Conservation (phyloP, 1,140 invertebrate genomes). For the Trinorchestia longiramus region DNA sequence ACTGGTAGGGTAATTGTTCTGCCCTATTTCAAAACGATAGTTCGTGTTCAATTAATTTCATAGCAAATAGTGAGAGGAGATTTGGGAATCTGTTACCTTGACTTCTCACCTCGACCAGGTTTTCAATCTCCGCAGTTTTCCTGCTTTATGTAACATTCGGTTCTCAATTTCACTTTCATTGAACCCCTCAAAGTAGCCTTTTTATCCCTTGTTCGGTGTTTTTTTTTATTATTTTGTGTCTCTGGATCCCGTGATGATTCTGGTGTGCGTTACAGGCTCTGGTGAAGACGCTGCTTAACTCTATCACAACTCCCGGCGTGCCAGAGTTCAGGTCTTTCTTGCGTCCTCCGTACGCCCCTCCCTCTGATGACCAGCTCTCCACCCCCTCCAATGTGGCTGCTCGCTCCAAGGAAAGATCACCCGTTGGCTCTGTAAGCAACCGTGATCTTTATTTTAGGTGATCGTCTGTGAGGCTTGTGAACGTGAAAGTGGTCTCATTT, state of each 20-base stretch:
- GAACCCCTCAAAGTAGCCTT: neutral
- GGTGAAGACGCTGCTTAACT: constrained; percentile 2
- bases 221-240: too few relatives aligned
- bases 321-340: neutral
- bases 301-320: neutral
- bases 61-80: too few relatives aligned
- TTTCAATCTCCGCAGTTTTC: too few relatives aligned
- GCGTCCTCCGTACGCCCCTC: neutral
- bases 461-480: neutral
- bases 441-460: neutral
- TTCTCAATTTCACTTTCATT: neutral
- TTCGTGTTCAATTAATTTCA: too few relatives aligned
- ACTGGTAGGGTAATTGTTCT: too few relatives aligned
- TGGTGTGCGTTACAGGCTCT: neutral
- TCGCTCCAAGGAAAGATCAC: neutral
- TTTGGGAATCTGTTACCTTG: too few relatives aligned
- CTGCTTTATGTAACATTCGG: neutral
- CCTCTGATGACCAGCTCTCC: too few relatives aligned
- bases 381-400: neutral
- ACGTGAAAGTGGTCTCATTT: neutral
- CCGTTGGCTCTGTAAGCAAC: neutral
- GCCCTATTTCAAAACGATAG: too few relatives aligned
- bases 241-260: too few relatives aligned
- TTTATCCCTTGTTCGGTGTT: neutral
- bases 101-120: too few relatives aligned